phyloP scores from a whole-genome alignment of 2,113 vertebrate species.

The Scytalopus superciliaris region DNA sequence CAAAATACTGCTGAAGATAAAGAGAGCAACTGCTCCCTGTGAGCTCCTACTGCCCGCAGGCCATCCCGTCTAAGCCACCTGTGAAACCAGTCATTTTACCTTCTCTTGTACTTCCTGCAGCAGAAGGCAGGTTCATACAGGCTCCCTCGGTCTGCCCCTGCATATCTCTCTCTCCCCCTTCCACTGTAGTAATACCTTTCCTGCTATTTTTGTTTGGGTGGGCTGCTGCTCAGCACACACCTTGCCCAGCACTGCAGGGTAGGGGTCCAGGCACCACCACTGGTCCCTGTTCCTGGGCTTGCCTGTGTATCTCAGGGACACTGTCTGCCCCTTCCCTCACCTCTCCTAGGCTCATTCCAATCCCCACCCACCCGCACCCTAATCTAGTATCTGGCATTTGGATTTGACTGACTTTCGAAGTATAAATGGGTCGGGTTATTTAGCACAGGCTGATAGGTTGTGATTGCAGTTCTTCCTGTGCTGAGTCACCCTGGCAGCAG shows the following conservation, averaged over 20 bases:
- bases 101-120: slow-evolving; percentile 17
- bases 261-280: not conserved
- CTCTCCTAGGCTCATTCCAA: not conserved
- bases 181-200: not conserved
- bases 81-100: slow-evolving; percentile 45
- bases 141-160: not conserved
- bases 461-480: not conserved
- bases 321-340: not conserved
- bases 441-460: not conserved
- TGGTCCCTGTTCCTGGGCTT: not conserved
- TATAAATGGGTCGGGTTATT: slow-evolving; percentile 27
- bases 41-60: not conserved
- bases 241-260: not conserved
- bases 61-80: slow-evolving; percentile 17
- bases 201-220: not conserved
- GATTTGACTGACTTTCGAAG: slow-evolving; percentile 20
- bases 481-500: slow-evolving; percentile 64
- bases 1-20: not conserved
- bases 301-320: not conserved
- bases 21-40: not conserved
- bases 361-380: slow-evolving; percentile 4
- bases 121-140: slow-evolving; percentile 48
- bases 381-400: slow-evolving; percentile 14
- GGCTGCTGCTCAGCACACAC: not conserved
- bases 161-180: not conserved